Evolutionary conservation across 2,113 vertebrate species (phyloP), one percentile per base, ranked within the genome.

Genomic region (Nesogale talazaci): DNA sequence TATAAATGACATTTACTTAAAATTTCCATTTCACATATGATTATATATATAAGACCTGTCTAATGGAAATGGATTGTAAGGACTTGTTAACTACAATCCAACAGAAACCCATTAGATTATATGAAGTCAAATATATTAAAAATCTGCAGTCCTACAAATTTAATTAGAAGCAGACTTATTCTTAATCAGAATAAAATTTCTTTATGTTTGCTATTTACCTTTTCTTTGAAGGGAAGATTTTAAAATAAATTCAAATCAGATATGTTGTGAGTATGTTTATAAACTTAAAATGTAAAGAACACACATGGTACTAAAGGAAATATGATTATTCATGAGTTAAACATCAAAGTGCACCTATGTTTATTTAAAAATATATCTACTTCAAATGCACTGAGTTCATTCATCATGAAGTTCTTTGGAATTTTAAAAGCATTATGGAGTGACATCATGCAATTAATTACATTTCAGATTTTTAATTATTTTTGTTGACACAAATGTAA

Each of bases 401-500:
- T 80, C 38, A 72, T 74, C 65, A 77, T 25, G 19, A 91, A 80
- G 52, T 83, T 87, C 57, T 19, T 83, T 65, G 9, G 69, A 83
- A 77, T 70, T 85, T 23, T 52, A 7, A 57, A 91, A 65, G 17
- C 86, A 76, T 63, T 83, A 6, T 9, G 46, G 46, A 90, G 2
- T 72, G 34, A 87, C 15, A 81, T 36, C 20, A 42, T 15, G 83
- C 67, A 83, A 75, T 70, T 14, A 59, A 76, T 87, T 81, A 74
- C 6, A 76, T 89, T 89, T 77, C 12, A 74, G 56, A 59, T 11
- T 22, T 46, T 63, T 83, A 83, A 76, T 80, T 93, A 91, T 78
- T 94, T 91, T 19, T 70, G 12, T 20, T 91, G 40, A 87, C 52
- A 81, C 9, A 87, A 90, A 67, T 72, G 80, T 80, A 89, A 95